Conservation (phyloP, 1,140 invertebrate genomes). For the Nebria ingens region DNA sequence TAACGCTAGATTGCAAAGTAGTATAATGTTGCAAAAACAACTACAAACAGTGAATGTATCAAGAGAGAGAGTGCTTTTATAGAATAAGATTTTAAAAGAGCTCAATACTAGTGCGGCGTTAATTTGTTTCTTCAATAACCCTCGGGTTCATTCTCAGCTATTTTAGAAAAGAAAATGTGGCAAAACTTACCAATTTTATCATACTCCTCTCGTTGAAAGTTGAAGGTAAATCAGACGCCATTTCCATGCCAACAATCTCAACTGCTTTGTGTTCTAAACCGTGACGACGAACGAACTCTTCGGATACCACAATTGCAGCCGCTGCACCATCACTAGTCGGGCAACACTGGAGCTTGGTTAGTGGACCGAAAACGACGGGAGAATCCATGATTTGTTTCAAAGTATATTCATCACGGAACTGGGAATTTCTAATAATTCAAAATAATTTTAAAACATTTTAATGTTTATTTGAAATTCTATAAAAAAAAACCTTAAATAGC, state of each 20-base stretch:
- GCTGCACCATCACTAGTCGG: constrained; percentile 95
- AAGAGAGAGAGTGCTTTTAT: too few species aligned
- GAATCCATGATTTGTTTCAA: constrained; percentile 83
- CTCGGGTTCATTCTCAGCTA: too few species aligned
- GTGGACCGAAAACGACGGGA: constrained; percentile 72
- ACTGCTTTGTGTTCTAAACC: constrained; percentile 77
- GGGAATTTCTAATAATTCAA: constrained; percentile 72
- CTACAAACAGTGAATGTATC: too few species aligned
- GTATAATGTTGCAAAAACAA: too few species aligned
- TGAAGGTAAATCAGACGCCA: constrained; percentile 81
- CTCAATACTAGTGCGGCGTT: too few species aligned
- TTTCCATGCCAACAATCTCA: constrained; percentile 93
- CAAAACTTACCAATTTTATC: constrained; percentile 77
- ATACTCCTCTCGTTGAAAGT: constrained; percentile 77
- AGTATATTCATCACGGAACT: constrained; percentile 82
- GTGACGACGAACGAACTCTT: constrained; percentile 78
- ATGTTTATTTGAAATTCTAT: not conserved
- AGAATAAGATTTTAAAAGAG: too few species aligned
- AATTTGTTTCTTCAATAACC: too few species aligned
- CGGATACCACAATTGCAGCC: constrained; percentile 81
- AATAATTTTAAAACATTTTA: constrained; percentile 15
- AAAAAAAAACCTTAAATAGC: constrained; percentile 7
- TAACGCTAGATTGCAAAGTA: too few species aligned
- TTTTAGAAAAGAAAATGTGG: too few species aligned
- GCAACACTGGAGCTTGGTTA: constrained; percentile 94